Evolutionary conservation across 2,797 vertebrate species (phyloP).

Genomic region (Enteromius treurensis): DNA sequence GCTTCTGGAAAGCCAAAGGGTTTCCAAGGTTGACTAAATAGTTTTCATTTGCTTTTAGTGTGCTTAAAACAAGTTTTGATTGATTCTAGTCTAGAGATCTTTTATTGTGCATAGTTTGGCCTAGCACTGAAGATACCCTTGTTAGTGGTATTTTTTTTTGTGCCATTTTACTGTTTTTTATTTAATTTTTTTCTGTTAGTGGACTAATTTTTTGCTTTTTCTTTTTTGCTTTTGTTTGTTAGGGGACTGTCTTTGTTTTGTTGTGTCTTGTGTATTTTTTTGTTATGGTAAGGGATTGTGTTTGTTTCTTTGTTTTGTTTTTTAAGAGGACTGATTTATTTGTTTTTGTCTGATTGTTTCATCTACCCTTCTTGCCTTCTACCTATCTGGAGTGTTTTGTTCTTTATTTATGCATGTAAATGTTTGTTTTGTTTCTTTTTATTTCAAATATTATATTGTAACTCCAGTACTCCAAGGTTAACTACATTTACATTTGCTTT

Average conservation of each 20-base stretch:
- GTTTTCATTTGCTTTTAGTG: slow-evolving; percentile 10
- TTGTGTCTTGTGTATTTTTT: not conserved
- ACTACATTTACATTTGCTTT: not conserved
- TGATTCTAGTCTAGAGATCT: not conserved
- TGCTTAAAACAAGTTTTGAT: not conserved
- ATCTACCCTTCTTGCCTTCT: not conserved
- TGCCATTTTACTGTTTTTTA: too few species aligned
- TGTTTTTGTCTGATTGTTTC: not conserved
- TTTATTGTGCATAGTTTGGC: too few species aligned
- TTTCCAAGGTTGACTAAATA: slow-evolving; percentile 36
- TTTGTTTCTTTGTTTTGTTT: too few species aligned
- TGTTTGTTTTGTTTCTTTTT: not conserved
- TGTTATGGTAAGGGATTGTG: not conserved
- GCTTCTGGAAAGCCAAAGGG: slow-evolving; percentile 11
- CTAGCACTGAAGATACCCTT: too few species aligned
- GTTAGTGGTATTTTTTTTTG: too few species aligned
- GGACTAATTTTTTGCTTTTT: too few species aligned
- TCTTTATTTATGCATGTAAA: not conserved
- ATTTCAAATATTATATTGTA: not conserved
- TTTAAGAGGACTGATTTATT: too few species aligned
- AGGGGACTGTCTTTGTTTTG: not conserved
- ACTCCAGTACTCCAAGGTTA: not conserved
- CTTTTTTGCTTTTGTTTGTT: too few species aligned
- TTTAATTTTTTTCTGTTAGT: too few species aligned
- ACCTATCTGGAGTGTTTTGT: not conserved